Conservation (phyloP, 2,797 vertebrate species). For the Falco peregrinus region DNA sequence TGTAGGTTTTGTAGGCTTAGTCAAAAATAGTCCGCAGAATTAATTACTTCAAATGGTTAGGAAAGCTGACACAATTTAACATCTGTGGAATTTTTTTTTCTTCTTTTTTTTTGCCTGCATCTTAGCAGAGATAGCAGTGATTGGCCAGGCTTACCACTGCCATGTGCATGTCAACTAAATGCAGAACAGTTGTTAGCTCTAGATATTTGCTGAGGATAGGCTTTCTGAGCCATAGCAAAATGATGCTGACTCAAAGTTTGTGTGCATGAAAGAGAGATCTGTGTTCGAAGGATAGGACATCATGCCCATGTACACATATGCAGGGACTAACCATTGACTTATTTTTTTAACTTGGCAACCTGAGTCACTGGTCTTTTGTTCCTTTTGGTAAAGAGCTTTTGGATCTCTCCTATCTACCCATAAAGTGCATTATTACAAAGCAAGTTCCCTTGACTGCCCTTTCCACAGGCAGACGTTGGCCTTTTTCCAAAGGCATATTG, state of each 20-base stretch:
- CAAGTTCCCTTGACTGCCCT: slow-evolving; percentile 37
- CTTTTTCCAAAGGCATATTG: slow-evolving; percentile 40
- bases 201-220: slow-evolving; percentile 38
- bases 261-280: background rate
- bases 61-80: slow-evolving; percentile 54
- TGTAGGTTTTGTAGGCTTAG: slow-evolving; percentile 1
- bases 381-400: background rate
- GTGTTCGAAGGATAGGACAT: background rate
- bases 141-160: background rate
- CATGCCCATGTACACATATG: no score
- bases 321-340: background rate
- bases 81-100: slow-evolving; percentile 20
- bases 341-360: background rate
- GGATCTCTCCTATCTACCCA: background rate
- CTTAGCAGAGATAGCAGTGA: slow-evolving; percentile 20
- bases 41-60: slow-evolving; percentile 31
- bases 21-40: slow-evolving; percentile 40
- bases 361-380: background rate
- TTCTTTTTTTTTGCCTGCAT: background rate
- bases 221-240: slow-evolving; percentile 26
- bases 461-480: slow-evolving; percentile 36
- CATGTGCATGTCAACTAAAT: slow-evolving; percentile 23
- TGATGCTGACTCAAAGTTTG: slow-evolving; percentile 15
- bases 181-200: slow-evolving; percentile 37
- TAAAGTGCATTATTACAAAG: background rate